Percentiles rank a stretch among this genome's conserved stretches.
phyloP scores from a whole-genome alignment of 2,797 vertebrate species.

The Ctenopoma multispine region DNA sequence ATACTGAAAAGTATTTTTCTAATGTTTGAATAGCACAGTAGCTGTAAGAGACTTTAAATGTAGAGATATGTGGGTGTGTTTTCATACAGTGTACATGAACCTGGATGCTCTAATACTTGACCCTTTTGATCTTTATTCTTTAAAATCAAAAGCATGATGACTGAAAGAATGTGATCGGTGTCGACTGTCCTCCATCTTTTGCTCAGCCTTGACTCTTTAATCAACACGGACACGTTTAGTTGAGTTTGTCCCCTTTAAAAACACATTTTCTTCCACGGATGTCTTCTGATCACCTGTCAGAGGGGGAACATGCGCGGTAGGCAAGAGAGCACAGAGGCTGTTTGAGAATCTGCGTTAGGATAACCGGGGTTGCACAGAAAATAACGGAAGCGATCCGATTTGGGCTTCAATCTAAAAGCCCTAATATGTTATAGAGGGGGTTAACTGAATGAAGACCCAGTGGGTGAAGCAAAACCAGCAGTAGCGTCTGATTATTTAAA shows the following conservation, averaged over 20 bases:
- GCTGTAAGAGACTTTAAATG: not conserved
- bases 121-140: not conserved
- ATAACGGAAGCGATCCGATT: conserved; percentile 9
- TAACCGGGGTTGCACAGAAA: not conserved
- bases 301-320: conserved; percentile 85
- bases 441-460: not conserved
- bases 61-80: conserved; percentile 1
- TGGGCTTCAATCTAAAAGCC: conserved; percentile 44
- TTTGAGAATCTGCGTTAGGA: conserved; percentile 35
- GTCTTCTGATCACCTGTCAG: conserved; percentile 82
- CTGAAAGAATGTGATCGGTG: not conserved
- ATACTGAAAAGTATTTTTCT: not conserved
- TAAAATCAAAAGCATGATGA: not conserved
- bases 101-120: conserved; percentile 14
- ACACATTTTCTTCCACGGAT: conserved; percentile 65
- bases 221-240: conserved; percentile 3
- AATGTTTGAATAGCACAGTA: not conserved
- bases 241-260: conserved; percentile 80
- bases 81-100: conserved; percentile 26
- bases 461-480: not conserved
- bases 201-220: not conserved
- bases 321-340: conserved; percentile 37
- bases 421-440: too few relatives aligned
- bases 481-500: not conserved
- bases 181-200: not conserved